phyloP scores from a whole-genome alignment of 2,888 invertebrate species.

The Hemithea aestivaria region DNA sequence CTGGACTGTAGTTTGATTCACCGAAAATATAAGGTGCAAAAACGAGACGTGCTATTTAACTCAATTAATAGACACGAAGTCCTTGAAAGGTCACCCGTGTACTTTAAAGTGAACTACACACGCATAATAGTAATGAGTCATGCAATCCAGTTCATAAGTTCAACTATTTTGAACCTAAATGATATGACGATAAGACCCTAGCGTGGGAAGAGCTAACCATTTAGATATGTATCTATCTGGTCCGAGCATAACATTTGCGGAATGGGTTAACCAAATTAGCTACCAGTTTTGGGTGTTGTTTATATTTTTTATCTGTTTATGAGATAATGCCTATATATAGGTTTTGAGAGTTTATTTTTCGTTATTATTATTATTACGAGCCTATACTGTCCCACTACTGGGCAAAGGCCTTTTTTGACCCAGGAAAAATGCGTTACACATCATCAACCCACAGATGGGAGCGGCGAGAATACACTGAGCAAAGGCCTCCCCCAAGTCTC shows the following conservation, averaged over 20 bases:
- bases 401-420: no score
- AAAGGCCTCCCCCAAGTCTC: no score
- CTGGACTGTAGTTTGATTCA: no score
- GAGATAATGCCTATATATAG: not conserved
- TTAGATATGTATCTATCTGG: slow-evolving; percentile 8
- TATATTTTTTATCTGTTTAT: slow-evolving; percentile 4
- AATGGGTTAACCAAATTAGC: slow-evolving; percentile 5
- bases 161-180: slow-evolving; percentile 2
- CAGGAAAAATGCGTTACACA: no score
- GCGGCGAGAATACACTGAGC: no score
- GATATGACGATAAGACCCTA: not conserved
- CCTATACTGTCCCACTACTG: no score
- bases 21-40: no score
- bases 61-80: not conserved
- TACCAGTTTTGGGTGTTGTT: slow-evolving; percentile 8
- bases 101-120: slow-evolving; percentile 6
- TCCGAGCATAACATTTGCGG: slow-evolving; percentile 6
- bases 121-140: slow-evolving; percentile 23
- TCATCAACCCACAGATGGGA: no score
- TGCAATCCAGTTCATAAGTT: slow-evolving; percentile 8
- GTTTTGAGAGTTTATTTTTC: no score
- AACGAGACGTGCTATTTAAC: no score
- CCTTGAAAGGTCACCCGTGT: slow-evolving; percentile 19
- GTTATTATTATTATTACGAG: no score
- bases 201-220: slow-evolving; percentile 1